Evolutionary conservation across 2,888 invertebrate species (phyloP).

Genomic region (Cryptophagus acutangulus): DNA sequence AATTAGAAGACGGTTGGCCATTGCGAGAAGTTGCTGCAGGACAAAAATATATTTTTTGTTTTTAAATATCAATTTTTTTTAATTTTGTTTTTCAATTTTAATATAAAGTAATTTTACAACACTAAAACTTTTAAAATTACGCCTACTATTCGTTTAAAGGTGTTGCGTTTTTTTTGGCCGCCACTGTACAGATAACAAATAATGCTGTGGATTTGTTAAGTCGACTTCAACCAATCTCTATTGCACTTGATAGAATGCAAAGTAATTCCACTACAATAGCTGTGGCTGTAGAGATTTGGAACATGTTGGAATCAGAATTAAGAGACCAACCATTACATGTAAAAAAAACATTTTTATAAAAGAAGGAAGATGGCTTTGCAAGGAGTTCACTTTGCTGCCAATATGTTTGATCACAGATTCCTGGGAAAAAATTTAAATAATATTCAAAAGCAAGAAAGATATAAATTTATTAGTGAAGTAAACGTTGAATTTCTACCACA

Average conservation of each 20-base stretch:
- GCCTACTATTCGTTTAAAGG: no score
- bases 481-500: constrained; percentile 6
- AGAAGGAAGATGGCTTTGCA: constrained; percentile 8
- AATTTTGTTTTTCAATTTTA: no score
- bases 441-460: constrained; percentile 5
- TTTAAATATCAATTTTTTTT: no score
- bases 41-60: no score
- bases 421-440: constrained; percentile 7
- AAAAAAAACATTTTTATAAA: constrained; percentile 10
- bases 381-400: constrained; percentile 8
- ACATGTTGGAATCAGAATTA: neutral
- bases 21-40: no score
- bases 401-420: constrained; percentile 11
- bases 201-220: neutral
- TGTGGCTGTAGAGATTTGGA: neutral
- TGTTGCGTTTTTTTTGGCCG: no score
- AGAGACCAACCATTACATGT: neutral
- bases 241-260: neutral
- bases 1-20: no score
- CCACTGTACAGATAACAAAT: neutral
- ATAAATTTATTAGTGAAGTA: constrained; percentile 1
- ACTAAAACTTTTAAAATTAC: no score
- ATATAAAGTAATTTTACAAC: no score
- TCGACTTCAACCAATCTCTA: neutral
- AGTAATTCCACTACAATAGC: neutral